Conservation (phyloP, 2,888 invertebrate species). For the Chloromyia formosa region DNA sequence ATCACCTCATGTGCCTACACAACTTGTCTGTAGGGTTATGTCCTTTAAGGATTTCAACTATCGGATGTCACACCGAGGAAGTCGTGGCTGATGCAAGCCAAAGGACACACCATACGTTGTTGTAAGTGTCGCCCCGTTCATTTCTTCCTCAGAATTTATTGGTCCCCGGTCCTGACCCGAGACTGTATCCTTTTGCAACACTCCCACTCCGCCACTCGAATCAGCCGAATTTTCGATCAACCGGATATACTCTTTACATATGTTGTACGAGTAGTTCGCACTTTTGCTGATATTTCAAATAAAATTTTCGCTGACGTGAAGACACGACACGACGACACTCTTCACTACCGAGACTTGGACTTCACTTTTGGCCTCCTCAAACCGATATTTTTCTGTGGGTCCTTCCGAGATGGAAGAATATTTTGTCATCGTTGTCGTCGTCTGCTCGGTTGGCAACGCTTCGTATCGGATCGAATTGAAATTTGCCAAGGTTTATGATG, state of each 20-base stretch:
- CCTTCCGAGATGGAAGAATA: too few species aligned
- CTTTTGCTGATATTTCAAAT: constrained; percentile 55
- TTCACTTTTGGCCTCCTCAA: too few species aligned
- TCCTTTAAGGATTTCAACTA: not conserved
- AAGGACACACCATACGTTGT: constrained; percentile 6
- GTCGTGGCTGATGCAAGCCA: too few species aligned
- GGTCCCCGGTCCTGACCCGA: not conserved
- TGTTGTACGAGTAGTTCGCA: constrained; percentile 35
- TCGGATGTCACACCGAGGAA: constrained; percentile 11
- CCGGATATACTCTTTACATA: too few species aligned
- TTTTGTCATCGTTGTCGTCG: too few species aligned
- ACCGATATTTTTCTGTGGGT: constrained; percentile 25
- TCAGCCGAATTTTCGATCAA: not conserved
- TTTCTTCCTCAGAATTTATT: constrained; percentile 21
- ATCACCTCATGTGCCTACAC: constrained; percentile 8
- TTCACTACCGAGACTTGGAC: too few species aligned
- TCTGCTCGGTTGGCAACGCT: constrained; percentile 21
- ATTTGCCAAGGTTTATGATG: constrained; percentile 42
- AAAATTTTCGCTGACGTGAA: constrained; percentile 54
- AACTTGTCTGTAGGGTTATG: too few species aligned
- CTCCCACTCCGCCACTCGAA: constrained; percentile 3
- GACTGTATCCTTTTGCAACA: constrained; percentile 22
- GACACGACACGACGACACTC: not conserved
- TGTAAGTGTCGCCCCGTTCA: constrained; percentile 34
- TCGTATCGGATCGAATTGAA: not conserved